Evolutionary conservation across 2,113 vertebrate genomes (phyloP).

Genomic region (Pionites leucogaster): DNA sequence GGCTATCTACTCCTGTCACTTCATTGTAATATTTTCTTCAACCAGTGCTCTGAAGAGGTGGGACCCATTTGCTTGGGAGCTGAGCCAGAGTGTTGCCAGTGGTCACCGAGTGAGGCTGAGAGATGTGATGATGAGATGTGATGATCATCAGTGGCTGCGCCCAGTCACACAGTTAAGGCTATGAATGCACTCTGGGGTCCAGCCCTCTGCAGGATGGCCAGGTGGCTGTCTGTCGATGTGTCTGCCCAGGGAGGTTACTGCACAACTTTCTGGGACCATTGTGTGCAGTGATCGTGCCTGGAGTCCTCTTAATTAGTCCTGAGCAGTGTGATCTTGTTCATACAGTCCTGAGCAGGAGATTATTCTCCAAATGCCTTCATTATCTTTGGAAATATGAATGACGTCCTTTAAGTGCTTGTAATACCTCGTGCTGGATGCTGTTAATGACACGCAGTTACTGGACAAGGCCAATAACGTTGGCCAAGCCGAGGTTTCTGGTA

Average conservation of each 20-base stretch:
- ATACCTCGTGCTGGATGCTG: background rate
- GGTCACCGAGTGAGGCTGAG: background rate
- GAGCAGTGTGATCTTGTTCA: background rate
- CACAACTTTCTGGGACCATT: background rate
- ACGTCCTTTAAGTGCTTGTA: background rate
- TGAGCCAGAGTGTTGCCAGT: background rate
- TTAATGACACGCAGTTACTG: background rate
- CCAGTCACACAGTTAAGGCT: background rate
- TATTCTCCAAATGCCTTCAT: background rate
- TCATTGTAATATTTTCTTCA: background rate
- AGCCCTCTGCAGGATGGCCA: background rate
- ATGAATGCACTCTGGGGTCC: background rate
- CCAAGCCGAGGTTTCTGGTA: background rate
- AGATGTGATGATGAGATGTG: background rate
- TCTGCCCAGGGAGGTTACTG: background rate
- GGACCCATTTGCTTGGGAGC: background rate
- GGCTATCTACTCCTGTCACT: background rate
- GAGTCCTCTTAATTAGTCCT: background rate
- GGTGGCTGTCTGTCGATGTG: background rate
- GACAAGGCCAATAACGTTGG: background rate
- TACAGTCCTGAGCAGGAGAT: background rate
- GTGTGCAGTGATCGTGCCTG: background rate
- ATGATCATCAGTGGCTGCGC: background rate
- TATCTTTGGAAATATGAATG: background rate
- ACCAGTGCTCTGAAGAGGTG: background rate